These are phyloP conservation scores for Electrona antarctica DNA, from an alignment of 2,113 vertebrate genomes.

Conservation along the genomic window DNA sequence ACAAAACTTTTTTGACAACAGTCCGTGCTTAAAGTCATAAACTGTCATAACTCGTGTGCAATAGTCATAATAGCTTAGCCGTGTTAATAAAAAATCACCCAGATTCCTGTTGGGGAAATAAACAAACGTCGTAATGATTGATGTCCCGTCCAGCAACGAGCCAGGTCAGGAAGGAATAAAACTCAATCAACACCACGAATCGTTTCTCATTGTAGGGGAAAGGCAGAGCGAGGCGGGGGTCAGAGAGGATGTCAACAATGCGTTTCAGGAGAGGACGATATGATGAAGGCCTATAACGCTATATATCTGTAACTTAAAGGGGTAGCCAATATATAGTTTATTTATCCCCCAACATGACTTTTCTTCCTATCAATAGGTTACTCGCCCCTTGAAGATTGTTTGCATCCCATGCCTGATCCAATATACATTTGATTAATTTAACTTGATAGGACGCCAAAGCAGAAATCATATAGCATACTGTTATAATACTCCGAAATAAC, in stretches of 20 bases:
- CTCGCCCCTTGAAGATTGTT: not conserved
- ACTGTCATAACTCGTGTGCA: not conserved
- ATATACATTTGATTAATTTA: too few relatives aligned
- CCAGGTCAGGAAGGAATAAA: conserved; percentile 79
- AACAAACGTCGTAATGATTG: conserved; percentile 84
- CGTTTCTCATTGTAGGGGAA: conserved; percentile 79
- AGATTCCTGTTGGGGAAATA: conserved; percentile 74
- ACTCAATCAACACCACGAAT: conserved; percentile 71
- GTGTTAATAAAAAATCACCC: conserved; percentile 70
- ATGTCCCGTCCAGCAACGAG: conserved; percentile 76
- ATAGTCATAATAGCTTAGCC: not conserved
- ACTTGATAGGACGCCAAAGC: too few relatives aligned
- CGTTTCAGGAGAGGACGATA: conserved; percentile 24
- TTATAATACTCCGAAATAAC: too few relatives aligned
- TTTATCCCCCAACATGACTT: not conserved
- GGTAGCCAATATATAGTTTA: not conserved
- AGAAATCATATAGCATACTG: too few relatives aligned
- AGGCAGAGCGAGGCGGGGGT: conserved; percentile 76
- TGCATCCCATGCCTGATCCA: too few relatives aligned
- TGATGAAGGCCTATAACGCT: too few relatives aligned
- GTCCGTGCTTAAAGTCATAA: not conserved
- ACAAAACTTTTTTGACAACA: not conserved
- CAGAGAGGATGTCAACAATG: conserved; percentile 75
- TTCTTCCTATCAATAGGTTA: not conserved
- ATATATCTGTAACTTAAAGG: too few relatives aligned